Evolutionary conservation across 1,140 invertebrate genomes (phyloP).

Genomic region (Yoshiicerus persimilis): DNA sequence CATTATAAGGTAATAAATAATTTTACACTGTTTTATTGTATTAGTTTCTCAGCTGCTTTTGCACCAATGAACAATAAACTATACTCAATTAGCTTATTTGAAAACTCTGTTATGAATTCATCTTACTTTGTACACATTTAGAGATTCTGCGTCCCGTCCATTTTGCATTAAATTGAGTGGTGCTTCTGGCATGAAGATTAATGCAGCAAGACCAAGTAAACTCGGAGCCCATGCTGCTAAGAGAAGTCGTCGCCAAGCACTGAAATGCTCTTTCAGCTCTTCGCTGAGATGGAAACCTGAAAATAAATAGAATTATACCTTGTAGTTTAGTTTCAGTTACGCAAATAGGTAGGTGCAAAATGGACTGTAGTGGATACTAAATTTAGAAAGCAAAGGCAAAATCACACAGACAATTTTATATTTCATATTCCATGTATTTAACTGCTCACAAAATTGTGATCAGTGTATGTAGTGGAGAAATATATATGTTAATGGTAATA

Average conservation of each 20-base stretch:
- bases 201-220: constrained; percentile 36
- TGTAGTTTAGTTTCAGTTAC: not conserved
- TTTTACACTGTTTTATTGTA: too few species aligned
- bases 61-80: too few species aligned
- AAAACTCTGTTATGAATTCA: not conserved
- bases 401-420: too few species aligned
- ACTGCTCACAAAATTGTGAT: too few species aligned
- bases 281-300: constrained; percentile 47
- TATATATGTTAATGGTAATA: too few species aligned
- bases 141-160: constrained; percentile 46
- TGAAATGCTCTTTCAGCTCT: constrained; percentile 47
- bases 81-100: not conserved
- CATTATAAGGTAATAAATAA: too few species aligned
- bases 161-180: constrained; percentile 48
- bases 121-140: constrained; percentile 46
- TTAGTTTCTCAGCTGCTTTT: not conserved
- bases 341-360: too few species aligned
- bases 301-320: not conserved
- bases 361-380: too few species aligned
- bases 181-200: constrained; percentile 49
- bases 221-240: constrained; percentile 43
- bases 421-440: too few species aligned
- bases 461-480: too few species aligned
- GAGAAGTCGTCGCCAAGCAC: constrained; percentile 46
- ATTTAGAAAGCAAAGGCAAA: too few species aligned